Conservation (phyloP, 2,797 vertebrate genomes). For the Peromyscus attwateri region DNA sequence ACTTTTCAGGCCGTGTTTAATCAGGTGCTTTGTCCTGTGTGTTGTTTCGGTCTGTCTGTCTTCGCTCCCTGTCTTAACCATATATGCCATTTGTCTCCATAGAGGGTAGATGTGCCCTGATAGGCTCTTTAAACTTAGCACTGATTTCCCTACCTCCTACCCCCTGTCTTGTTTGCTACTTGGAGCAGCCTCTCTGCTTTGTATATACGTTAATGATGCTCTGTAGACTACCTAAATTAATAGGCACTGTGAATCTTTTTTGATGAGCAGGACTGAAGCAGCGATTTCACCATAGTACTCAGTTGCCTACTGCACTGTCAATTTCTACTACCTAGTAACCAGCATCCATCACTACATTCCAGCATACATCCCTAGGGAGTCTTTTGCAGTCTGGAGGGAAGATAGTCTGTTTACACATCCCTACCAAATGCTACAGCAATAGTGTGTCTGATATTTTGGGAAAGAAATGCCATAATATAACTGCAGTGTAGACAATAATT, state of each 20-base stretch:
- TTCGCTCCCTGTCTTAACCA: slow-evolving; percentile 85
- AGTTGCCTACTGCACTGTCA: slow-evolving; percentile 78
- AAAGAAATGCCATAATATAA: slow-evolving; percentile 77
- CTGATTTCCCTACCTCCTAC: slow-evolving; percentile 61
- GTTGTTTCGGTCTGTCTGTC: slow-evolving; percentile 87
- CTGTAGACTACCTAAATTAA: slow-evolving; percentile 77
- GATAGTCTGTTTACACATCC: slow-evolving; percentile 82
- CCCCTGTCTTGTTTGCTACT: slow-evolving; percentile 66
- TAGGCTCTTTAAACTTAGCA: slow-evolving; percentile 83
- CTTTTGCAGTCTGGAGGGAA: slow-evolving; percentile 71
- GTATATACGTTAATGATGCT: slow-evolving; percentile 79
- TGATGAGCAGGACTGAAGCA: slow-evolving; percentile 78
- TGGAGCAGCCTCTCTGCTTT: slow-evolving; percentile 81
- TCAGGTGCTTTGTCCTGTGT: slow-evolving; percentile 87
- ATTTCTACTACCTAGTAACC: slow-evolving; percentile 83
- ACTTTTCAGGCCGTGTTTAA: slow-evolving; percentile 84
- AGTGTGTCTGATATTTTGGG: slow-evolving; percentile 83
- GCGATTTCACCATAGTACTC: slow-evolving; percentile 70
- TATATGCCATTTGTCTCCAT: slow-evolving; percentile 88
- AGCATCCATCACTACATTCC: slow-evolving; percentile 80
- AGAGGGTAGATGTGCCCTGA: slow-evolving; percentile 86
- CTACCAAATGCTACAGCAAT: slow-evolving; percentile 79
- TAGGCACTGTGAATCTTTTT: slow-evolving; percentile 81
- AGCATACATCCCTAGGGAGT: slow-evolving; percentile 73
- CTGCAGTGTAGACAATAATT: slow-evolving; percentile 47